Conservation (phyloP, 2,888 invertebrate genomes). For the Drosophila mimetica region DNA sequence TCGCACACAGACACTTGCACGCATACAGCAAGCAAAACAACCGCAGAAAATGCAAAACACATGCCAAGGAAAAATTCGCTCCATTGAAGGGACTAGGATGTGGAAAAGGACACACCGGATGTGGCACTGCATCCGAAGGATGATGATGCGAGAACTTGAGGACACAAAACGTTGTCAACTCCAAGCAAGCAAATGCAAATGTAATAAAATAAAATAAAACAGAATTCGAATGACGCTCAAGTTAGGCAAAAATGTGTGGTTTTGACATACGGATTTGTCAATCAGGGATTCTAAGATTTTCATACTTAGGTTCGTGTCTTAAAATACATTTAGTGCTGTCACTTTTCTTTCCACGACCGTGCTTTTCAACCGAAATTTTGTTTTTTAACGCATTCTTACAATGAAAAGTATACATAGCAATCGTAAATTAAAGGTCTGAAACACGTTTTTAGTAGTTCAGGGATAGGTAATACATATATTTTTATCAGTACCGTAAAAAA, state of each 20-base stretch:
- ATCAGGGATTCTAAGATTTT: background rate
- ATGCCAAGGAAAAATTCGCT: slow-evolving; percentile 49
- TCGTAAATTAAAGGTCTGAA: no score
- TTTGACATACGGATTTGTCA: slow-evolving; percentile 15
- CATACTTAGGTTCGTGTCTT: background rate
- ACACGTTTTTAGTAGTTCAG: no score
- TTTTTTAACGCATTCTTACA: no score
- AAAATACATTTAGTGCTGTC: background rate
- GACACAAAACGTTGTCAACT: slow-evolving; percentile 14
- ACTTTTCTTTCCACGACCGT: background rate
- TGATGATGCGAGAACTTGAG: slow-evolving; percentile 20
- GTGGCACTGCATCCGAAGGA: slow-evolving; percentile 16
- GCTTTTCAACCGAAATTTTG: background rate
- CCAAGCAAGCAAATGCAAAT: slow-evolving; percentile 38
- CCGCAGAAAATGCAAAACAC: slow-evolving; percentile 70
- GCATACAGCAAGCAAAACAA: slow-evolving; percentile 19
- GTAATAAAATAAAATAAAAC: slow-evolving; percentile 47
- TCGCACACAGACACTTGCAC: slow-evolving; percentile 9
- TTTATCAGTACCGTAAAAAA: no score
- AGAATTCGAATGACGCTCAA: slow-evolving; percentile 6
- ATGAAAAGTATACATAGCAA: no score
- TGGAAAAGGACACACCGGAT: slow-evolving; percentile 15
- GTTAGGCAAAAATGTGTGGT: slow-evolving; percentile 16
- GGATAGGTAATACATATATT: no score
- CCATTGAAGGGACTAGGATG: slow-evolving; percentile 27